Conservation (phyloP, 2,797 vertebrate species). For the Onychomys torridus region DNA sequence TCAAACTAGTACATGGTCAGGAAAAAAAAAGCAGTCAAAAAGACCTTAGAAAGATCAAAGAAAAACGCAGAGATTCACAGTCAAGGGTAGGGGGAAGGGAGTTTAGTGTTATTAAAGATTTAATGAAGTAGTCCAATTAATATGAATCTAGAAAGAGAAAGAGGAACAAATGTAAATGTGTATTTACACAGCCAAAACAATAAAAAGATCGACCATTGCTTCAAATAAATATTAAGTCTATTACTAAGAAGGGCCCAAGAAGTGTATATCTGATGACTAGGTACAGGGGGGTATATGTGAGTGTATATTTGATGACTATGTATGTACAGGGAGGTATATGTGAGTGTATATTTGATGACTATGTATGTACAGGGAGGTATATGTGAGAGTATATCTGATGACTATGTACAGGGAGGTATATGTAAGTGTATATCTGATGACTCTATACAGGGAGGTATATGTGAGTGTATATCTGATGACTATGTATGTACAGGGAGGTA, state of each 20-base stretch:
- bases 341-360: background rate
- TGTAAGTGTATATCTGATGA: background rate
- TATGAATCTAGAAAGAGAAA: background rate
- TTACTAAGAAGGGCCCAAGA: background rate
- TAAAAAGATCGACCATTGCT: background rate
- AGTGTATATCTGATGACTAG: background rate
- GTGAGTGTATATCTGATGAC: background rate
- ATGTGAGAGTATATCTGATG: background rate
- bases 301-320: too few relatives aligned
- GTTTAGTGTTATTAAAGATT: background rate
- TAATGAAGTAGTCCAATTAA: background rate
- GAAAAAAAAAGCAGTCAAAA: background rate
- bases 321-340: background rate
- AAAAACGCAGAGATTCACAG: background rate
- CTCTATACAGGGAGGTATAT: background rate
- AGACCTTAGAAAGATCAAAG: constrained; percentile 4
- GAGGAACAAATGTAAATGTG: background rate
- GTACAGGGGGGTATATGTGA: background rate
- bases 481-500: background rate
- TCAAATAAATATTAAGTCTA: background rate
- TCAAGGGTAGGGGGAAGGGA: background rate
- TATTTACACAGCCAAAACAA: background rate
- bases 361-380: background rate
- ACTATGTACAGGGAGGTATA: background rate
- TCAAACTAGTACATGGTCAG: background rate